Percentiles rank a stretch among this genome's conserved stretches.
These are phyloP conservation scores for Pristionchus mayeri DNA, from an alignment of 2,888 invertebrate genomes.

Conservation along the genomic window DNA sequence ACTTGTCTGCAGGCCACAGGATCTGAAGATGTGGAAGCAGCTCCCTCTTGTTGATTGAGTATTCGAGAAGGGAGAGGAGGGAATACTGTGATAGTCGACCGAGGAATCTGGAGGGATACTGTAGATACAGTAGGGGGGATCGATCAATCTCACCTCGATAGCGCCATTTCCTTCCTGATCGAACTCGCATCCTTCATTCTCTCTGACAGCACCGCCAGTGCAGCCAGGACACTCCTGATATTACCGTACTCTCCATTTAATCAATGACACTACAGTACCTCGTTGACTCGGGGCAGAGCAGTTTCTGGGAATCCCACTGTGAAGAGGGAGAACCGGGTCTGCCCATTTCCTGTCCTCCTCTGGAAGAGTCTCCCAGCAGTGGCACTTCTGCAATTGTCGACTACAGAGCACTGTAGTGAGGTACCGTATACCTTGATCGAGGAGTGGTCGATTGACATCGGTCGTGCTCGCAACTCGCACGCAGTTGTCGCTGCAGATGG, in stretches of 20 bases:
- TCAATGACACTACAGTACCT: background rate
- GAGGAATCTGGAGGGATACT: conserved; percentile 36
- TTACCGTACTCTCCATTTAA: background rate
- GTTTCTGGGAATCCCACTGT: conserved; percentile 32
- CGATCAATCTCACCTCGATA: conserved; percentile 43
- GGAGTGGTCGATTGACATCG: conserved; percentile 47
- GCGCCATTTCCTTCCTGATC: conserved; percentile 35
- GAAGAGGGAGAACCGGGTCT: conserved; percentile 31
- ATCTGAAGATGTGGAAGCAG: conserved; percentile 66
- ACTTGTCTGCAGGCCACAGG: conserved; percentile 67
- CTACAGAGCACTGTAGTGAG: background rate
- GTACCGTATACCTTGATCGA: conserved; percentile 46
- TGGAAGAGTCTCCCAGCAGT: background rate
- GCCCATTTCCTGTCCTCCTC: background rate
- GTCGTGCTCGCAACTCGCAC: conserved; percentile 37
- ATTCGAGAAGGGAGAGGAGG: conserved; percentile 19
- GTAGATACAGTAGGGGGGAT: background rate
- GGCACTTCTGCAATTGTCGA: conserved; percentile 30
- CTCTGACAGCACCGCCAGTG: background rate
- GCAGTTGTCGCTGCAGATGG: conserved; percentile 45
- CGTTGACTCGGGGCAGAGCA: background rate
- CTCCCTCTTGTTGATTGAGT: conserved; percentile 36
- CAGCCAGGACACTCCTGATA: conserved; percentile 19
- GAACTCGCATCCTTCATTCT: conserved; percentile 7
- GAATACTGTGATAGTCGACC: conserved; percentile 7